Percentiles rank a stretch among this genome's conserved stretches.
These are phyloP conservation scores for Ennomos quercinarius DNA, from an alignment of 2,888 invertebrate genomes.

Conservation along the genomic window DNA sequence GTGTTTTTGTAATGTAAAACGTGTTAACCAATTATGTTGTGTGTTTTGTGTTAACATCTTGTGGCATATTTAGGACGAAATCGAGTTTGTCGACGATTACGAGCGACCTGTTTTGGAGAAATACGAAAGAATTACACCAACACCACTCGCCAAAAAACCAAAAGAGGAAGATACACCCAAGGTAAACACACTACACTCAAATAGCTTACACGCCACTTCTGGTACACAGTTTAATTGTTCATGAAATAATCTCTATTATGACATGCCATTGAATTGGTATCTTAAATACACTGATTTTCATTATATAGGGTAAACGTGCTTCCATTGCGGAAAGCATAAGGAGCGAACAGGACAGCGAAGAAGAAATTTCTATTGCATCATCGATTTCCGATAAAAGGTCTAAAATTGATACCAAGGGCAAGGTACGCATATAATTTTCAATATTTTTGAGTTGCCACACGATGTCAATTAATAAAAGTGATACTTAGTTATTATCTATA, in stretches of 20 bases:
- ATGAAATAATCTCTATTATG: too few species aligned
- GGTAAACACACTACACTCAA: constrained; percentile 71
- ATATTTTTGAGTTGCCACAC: not conserved
- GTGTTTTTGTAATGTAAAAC: constrained; percentile 8
- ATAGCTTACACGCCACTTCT: constrained; percentile 43
- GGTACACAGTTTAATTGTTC: too few species aligned
- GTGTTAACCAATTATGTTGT: constrained; percentile 50
- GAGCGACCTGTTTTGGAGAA: constrained; percentile 91
- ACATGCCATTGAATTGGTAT: too few species aligned
- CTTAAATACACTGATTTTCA: too few species aligned
- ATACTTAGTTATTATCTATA: too few species aligned
- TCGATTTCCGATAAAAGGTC: constrained; percentile 70
- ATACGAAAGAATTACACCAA: constrained; percentile 87
- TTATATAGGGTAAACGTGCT: constrained; percentile 70
- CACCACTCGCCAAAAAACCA: constrained; percentile 81
- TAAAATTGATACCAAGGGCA: constrained; percentile 60
- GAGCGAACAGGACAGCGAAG: constrained; percentile 77
- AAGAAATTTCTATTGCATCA: constrained; percentile 69
- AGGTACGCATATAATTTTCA: constrained; percentile 52
- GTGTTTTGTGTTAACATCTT: constrained; percentile 64
- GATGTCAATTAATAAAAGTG: constrained; percentile 17
- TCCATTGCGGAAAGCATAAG: constrained; percentile 75
- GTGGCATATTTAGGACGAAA: constrained; percentile 77
- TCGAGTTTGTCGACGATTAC: constrained; percentile 89
- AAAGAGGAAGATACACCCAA: constrained; percentile 78